Evolutionary conservation across 1,140 invertebrate species (phyloP).

Genomic region (Micrasema minimum): DNA sequence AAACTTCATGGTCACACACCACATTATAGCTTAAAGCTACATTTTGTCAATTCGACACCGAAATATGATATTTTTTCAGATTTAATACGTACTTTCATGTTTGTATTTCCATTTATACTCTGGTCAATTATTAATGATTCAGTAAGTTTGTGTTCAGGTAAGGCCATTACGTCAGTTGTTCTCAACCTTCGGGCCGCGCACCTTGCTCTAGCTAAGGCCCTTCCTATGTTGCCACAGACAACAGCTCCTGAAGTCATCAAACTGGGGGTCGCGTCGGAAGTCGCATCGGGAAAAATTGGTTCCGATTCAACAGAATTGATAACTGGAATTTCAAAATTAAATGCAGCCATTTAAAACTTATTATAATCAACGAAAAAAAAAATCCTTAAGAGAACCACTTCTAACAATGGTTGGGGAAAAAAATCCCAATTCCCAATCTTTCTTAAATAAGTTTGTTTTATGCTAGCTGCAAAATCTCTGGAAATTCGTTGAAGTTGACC

Average conservation of each 20-base stretch:
- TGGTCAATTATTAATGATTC: not conserved
- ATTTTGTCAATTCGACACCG: too few relatives aligned
- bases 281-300: constrained; percentile 35
- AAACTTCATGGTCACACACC: too few relatives aligned
- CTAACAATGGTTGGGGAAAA: not conserved
- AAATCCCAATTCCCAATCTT: too few relatives aligned
- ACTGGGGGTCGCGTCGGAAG: constrained; percentile 38
- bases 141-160: not conserved
- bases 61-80: too few relatives aligned
- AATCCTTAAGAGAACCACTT: not conserved
- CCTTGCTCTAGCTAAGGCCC: constrained; percentile 46
- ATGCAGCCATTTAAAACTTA: too few relatives aligned
- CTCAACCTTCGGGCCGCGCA: constrained; percentile 23
- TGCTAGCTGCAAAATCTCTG: too few relatives aligned
- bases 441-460: too few relatives aligned
- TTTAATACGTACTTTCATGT: too few relatives aligned
- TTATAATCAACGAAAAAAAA: not conserved
- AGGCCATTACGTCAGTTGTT: not conserved
- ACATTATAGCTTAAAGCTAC: too few relatives aligned
- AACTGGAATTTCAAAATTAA: constrained; percentile 7
- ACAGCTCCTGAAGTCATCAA: constrained; percentile 45
- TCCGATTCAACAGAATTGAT: not conserved
- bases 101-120: not conserved
- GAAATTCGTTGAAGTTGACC: too few relatives aligned
- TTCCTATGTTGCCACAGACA: constrained; percentile 48